A percentile compares a stretch with the other conserved stretches of the same genome.
Evolutionary conservation across 2,888 invertebrate species (phyloP).

Genomic region (Erynnis tages): DNA sequence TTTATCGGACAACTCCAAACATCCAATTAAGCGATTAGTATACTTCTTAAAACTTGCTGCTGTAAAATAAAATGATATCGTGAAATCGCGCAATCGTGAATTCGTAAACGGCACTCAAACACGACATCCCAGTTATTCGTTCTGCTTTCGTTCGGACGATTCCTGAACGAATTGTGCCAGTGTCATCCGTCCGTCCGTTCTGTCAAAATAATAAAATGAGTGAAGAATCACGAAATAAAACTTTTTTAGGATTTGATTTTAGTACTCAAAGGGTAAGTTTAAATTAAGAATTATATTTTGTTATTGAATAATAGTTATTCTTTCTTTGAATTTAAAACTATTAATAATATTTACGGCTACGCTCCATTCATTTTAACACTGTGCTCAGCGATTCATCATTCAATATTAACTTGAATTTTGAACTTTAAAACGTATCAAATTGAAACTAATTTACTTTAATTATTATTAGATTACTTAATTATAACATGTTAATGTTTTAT

Average conservation of each 20-base stretch:
- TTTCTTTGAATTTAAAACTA: not conserved
- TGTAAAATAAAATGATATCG: slow-evolving; percentile 33
- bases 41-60: not conserved
- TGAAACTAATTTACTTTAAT: too few species aligned
- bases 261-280: slow-evolving; percentile 91
- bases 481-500: too few species aligned
- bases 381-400: too few species aligned
- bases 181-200: slow-evolving; percentile 48
- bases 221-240: slow-evolving; percentile 65
- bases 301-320: not conserved
- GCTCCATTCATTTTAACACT: too few species aligned
- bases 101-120: slow-evolving; percentile 32
- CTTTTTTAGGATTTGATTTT: slow-evolving; percentile 91
- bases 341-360: too few species aligned
- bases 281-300: not conserved
- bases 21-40: slow-evolving; percentile 16
- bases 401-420: too few species aligned
- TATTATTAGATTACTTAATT: too few species aligned
- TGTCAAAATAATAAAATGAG: slow-evolving; percentile 69
- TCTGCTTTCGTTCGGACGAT: slow-evolving; percentile 26
- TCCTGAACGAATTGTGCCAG: slow-evolving; percentile 38
- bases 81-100: slow-evolving; percentile 44
- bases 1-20: slow-evolving; percentile 26
- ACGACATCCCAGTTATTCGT: slow-evolving; percentile 12
- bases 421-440: too few species aligned